Base-by-base conservation (phyloP, 2,888 invertebrate species). In the Drosophila mettleri region DNA sequence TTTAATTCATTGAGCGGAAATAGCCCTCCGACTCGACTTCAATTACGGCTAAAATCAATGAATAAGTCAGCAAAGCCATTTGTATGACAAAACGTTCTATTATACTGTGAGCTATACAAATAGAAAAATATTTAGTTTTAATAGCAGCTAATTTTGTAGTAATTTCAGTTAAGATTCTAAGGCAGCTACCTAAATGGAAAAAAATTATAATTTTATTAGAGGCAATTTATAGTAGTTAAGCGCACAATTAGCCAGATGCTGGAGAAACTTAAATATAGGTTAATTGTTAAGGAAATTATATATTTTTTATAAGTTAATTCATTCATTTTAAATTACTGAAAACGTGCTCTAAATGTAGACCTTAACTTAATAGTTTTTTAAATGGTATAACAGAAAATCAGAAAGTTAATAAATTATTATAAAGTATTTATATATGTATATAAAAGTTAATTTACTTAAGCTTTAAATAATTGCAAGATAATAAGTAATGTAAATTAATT, bases 41-140 rank as follows among this genome's bases (percentile, higher is more conserved):
- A 73, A 64, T 70, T 80, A 73, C 81, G 59, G 66, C 73, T 57
- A 53, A 74, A 66, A 73, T 53, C 67, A 48, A 61, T 86, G 86
- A 87, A 58, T 87, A 71, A 81, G 63, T 51, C 66, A 34, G 12
- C 66, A 34, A 46, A 46, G 16, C 24, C 48, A 36, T 66, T 9
- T 9, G 16, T 10, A 39, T 33, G 45, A 10, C n/a, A 45, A 27
- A 22, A n/a, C 14, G 7, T 45, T 43, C 7, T 34, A 24, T n/a
- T n/a, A 22, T n/a, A n/a, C n/a, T 38, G 16, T 33, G 16, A 33
- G 4, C 18, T 10, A 39, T 14, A 39, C 39, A 45, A 27, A 27
- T 16, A 18, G 8, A 4, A 18, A 3, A 12, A 46, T 18, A 12
- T 29, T 27, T 0, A 8, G 14, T 16, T 31, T 31, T 18, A 29